Base-by-base conservation (phyloP, 2,888 invertebrate species). In the Hartigia nigra region DNA sequence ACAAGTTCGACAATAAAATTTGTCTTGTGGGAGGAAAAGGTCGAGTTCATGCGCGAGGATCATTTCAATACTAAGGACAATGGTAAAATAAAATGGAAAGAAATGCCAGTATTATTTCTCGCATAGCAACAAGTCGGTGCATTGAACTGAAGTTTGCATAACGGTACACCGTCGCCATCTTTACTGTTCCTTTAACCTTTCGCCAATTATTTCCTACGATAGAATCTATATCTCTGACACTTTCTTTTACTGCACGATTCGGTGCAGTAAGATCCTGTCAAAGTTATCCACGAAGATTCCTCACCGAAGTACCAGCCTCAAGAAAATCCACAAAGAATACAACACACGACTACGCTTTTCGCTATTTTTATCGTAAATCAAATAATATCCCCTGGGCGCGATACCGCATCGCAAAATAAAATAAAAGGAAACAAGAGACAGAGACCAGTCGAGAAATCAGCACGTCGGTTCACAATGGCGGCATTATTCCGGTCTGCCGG, bases 401-500 rank as follows among this genome's bases (percentile, higher is more conserved):
- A 34, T 12, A 31, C 12, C 1, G 72, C 9, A 72, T 9, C 4
- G 72, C 72, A 14, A 72, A 34, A 12, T 12, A 9, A 32, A 4
- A n/a, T n/a, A 0, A 31, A 3, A 72, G 14, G 31, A 70, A 12
- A 34, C 3, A 12, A 72, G 31, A 12, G 32, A 14, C 32, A 72
- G 12, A 72, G 12, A 72, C 55, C 9, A 31, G 14, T 34, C 0
- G n/a, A 31, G 31, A 72, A 34, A 12, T 31, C 72, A 72, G 23
- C 72, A 72, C 12, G 74, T 14, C 31, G 34, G 78, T 81, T 83
- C 84, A 87, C 86, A 87, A 88, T 87, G 84, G 80, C 86, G 84
- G 84, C 84, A 88, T 88, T 89, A 89, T 87, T 86, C 86, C 83
- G 84, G 81, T 83, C 84, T 84, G 86, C 81, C 86, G 84, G 85